phyloP scores from a whole-genome alignment of 2,888 invertebrate genomes.

The Lymantria dispar region DNA sequence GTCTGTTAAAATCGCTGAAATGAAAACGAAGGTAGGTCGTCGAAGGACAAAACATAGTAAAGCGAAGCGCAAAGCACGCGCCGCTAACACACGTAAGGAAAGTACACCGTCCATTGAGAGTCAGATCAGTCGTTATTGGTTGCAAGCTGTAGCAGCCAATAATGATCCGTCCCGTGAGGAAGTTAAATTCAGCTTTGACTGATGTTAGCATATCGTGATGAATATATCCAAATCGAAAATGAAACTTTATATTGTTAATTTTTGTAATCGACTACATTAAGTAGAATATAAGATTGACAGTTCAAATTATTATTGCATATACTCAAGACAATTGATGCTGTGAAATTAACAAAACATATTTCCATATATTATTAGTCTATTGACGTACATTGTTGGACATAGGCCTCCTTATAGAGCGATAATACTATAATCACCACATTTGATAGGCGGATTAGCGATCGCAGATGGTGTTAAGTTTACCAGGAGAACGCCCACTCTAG shows the following conservation, averaged over 20 bases:
- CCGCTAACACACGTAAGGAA: constrained; percentile 76
- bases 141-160: constrained; percentile 83
- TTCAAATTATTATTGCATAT: constrained; percentile 50
- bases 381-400: not conserved
- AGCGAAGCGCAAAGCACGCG: constrained; percentile 66
- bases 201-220: constrained; percentile 31
- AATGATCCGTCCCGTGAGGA: constrained; percentile 81
- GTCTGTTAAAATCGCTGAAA: constrained; percentile 91
- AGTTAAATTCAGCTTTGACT: constrained; percentile 75
- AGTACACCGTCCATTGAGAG: constrained; percentile 93
- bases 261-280: constrained; percentile 25
- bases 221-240: constrained; percentile 15
- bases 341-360: constrained; percentile 14
- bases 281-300: constrained; percentile 41
- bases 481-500: too few species aligned
- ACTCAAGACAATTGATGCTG: constrained; percentile 26
- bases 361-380: constrained; percentile 19
- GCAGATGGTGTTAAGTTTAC: too few species aligned
- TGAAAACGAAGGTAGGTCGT: constrained; percentile 87
- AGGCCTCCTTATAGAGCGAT: too few species aligned
- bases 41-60: constrained; percentile 73
- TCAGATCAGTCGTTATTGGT: constrained; percentile 86
- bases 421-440: too few species aligned
- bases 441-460: too few species aligned
- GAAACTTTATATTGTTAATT: constrained; percentile 13